Base-by-base conservation (phyloP, 2,888 invertebrate species). In the Eulithis testata region DNA sequence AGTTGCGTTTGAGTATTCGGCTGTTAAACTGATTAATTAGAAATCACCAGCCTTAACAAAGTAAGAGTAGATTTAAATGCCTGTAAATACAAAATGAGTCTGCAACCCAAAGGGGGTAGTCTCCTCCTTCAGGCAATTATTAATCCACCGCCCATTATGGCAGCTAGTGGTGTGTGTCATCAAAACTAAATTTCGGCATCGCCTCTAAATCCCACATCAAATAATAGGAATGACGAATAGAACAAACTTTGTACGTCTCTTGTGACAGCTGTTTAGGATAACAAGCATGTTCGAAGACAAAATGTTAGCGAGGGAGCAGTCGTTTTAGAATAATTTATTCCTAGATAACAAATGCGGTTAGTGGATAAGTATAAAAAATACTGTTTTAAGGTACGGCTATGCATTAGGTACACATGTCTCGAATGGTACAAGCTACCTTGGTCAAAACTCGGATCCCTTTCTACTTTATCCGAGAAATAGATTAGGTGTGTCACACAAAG, bases 171-270 rank as follows among this genome's bases (percentile, higher is more conserved):
- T 74, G 83, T 80, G 82, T 78, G 83, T 83, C 85, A 84, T 88
- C 86, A 84, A 86, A 90, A 90, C 90, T 89, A 86, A 81, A 89
- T 85, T 87, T 85, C 70, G 79, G 81, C 76, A 79, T 81, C 83
- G 82, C 85, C 77, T 79, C 84, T 80, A 85, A 89, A 89, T 89
- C 89, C 88, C 86, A 88, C 83, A 82, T 90, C 88, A 91, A 90
- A 91, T 89, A 91, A 83, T 85, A 80, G 83, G 76, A 88, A 85
- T 87, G 87, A 86, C 85, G 88, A 83, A 83, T 81, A 82, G 83
- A 85, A 85, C 85, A 86, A 89, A 89, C 88, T 89, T 86, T 82
- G 83, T 84, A 79, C 76, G 77, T 77, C 79, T 79, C 69, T 76
- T 51, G 70, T 49, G 63, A 53, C 79, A 11, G 77, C 0, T 43